Conservation (phyloP, 1,140 invertebrate species). For the Pseudachorutes palmiensis region DNA sequence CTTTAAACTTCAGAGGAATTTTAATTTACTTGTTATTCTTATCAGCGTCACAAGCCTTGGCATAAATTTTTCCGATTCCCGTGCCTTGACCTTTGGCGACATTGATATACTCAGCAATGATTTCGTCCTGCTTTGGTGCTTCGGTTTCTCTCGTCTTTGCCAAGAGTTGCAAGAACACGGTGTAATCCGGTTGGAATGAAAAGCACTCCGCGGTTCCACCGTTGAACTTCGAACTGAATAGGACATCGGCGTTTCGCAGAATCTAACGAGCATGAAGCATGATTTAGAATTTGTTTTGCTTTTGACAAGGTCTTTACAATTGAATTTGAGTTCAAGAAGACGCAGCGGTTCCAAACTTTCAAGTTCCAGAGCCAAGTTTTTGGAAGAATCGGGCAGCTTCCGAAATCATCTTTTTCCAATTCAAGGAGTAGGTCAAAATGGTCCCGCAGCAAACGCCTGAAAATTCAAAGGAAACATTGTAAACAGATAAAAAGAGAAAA, state of each 20-base stretch:
- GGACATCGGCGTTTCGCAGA: background rate
- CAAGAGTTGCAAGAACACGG: background rate
- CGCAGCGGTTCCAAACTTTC: slow-evolving; percentile 6
- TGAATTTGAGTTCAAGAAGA: slow-evolving; percentile 6
- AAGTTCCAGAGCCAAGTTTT: slow-evolving; percentile 12
- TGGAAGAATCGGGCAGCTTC: background rate
- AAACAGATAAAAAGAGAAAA: no score
- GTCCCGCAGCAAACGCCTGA: background rate
- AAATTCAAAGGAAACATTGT: no score
- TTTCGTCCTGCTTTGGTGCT: background rate
- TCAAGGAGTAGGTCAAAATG: slow-evolving; percentile 6
- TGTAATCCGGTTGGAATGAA: background rate
- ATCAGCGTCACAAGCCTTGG: background rate
- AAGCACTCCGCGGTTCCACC: background rate
- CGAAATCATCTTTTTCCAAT: background rate
- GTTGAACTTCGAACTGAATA: background rate
- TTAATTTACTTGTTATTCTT: background rate
- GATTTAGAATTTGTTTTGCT: background rate
- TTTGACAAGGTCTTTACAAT: background rate
- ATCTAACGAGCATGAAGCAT: background rate
- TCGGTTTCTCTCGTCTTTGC: background rate
- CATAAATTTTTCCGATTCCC: background rate
- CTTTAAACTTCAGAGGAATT: background rate
- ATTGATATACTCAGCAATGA: background rate
- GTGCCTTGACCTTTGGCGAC: background rate